Evolutionary conservation across 2,888 invertebrate genomes (phyloP), one percentile per base, ranked within the genome.

Genomic region (Megalurothrips usitatus): DNA sequence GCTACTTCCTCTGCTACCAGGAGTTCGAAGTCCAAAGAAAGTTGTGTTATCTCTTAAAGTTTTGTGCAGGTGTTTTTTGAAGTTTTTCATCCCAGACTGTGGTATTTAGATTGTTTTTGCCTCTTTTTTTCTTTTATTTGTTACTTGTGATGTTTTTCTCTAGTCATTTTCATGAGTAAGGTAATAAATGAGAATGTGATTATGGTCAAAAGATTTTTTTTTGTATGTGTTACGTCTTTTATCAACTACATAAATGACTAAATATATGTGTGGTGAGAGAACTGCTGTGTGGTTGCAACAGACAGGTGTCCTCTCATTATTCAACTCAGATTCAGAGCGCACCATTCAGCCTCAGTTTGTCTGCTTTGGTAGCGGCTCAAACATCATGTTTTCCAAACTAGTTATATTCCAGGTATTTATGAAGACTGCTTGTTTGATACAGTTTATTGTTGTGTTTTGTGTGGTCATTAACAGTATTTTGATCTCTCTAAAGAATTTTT

Each of bases 81-180:
- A 58, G 12, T 80, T 49, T n/a, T 68, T 11, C 23, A 58, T 23
- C 63, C 23, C 23, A 58, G 14, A 79, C 9, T 17, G 26, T 26
- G 79, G 49, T 49, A 11, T 79, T 23, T 2, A 26, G 68, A 75
- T 75, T 75, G 6, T 75, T 75, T 75, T 75, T 12, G 23, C 68
- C 26, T 10, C 1, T 75, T 26, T 12, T 26, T 0, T 75, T 75
- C 9, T 23, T 75, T 75, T 23, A 23, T 23, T 19, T 28, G 14
- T 80, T 80, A 80, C 23, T 19, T 58, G 26, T 75, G 52, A 23
- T 68, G 63, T 80, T 80, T 43, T 52, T 52, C 19, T 80, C 52
- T 48, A 80, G 49, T 80, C 52, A 49, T 47, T 48, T 28, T 79
- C 26, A 19, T 48, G 43, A 63, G 80, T 1, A 79, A 79, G 34